Base-by-base conservation (phyloP, 1,140 invertebrate genomes). In the Apis laboriosa region DNA sequence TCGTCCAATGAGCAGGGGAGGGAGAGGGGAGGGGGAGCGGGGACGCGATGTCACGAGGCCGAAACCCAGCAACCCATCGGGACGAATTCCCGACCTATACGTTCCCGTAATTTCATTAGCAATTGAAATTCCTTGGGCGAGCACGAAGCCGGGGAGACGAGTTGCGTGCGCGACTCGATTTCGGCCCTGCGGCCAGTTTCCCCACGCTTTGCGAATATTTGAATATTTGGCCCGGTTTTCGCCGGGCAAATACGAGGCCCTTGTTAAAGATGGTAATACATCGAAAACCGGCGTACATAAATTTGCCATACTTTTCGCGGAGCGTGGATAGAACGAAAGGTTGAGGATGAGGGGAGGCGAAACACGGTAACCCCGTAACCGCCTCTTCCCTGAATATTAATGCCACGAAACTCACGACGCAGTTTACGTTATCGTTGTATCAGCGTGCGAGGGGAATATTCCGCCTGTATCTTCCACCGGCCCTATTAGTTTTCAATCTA, bases 101-200 rank as follows among this genome's bases (percentile, higher is more conserved):
- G 82, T 89, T 84, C 72, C 81, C 73, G 84, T 86, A 84, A 89
- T 90, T 89, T 91, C 88, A 91, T 91, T 92, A 90, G 86, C 88
- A 90, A 92, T 91, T 91, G 82, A 92, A 92, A 92, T 91, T 89
- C 90, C 89, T 89, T 86, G 84, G 17, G 85, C 87, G 84, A 85
- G 83, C 84, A 80, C 12, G 61, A 63, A n/a, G 77, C 86, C 86
- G 53, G 19, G 84, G 84, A 81, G 83, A 43, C 87, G 85, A 85
- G 67, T 84, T 81, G 66, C 72, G 83, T 76, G 83, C 80, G 81
- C 82, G 80, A 81, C 83, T 85, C 85, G 90, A 90, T 90, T 88
- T 87, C 34, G 0, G 86, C 85, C 63, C 72, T 63, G 49, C 78
- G 77, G 34, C 64, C 60, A 5, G 19, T 51, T 53, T 21, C 49